A percentile compares a stretch with the other conserved stretches of the same genome.
These are phyloP conservation scores for Lutjanus erythropterus DNA, from an alignment of 2,113 vertebrate species.

Conservation along the genomic window DNA sequence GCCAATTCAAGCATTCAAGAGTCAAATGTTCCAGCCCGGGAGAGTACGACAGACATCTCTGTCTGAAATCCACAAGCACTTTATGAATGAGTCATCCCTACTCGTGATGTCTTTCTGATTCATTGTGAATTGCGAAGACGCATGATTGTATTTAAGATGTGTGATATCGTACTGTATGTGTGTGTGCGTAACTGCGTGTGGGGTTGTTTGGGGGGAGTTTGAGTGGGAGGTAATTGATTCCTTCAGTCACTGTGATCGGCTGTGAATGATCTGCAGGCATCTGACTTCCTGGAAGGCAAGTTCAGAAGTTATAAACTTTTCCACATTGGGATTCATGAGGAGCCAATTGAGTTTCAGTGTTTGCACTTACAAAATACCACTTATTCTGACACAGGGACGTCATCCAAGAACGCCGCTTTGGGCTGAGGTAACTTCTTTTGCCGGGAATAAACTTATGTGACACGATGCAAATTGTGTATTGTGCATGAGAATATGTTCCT, in stretches of 20 bases:
- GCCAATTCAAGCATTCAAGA: conserved; percentile 47
- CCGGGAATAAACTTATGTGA: conserved; percentile 13
- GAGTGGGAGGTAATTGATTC: conserved; percentile 34
- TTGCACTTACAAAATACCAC: conserved; percentile 34
- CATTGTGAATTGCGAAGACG: conserved; percentile 41
- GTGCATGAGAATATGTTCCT: conserved; percentile 48
- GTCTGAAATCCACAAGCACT: conserved; percentile 57
- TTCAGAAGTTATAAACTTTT: conserved; percentile 65
- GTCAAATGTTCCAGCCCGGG: conserved; percentile 43
- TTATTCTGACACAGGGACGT: conserved; percentile 5
- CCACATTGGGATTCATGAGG: conserved; percentile 57
- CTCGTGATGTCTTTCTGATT: conserved; percentile 54
- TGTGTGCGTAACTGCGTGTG: not conserved
- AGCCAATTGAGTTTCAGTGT: conserved; percentile 41
- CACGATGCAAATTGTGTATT: conserved; percentile 20
- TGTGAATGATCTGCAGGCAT: conserved; percentile 72
- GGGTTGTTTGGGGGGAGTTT: conserved; percentile 5
- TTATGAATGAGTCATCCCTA: conserved; percentile 72
- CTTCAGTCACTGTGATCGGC: conserved; percentile 57
- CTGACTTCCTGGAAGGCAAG: conserved; percentile 72
- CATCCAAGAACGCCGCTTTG: conserved; percentile 3
- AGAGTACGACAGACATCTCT: conserved; percentile 41
- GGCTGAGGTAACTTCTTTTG: conserved; percentile 2
- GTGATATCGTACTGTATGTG: not conserved
- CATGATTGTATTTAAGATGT: conserved; percentile 50